These are phyloP conservation scores for Ceratothoa steindachneri DNA, from an alignment of 2,888 invertebrate species.

Conservation along the genomic window DNA sequence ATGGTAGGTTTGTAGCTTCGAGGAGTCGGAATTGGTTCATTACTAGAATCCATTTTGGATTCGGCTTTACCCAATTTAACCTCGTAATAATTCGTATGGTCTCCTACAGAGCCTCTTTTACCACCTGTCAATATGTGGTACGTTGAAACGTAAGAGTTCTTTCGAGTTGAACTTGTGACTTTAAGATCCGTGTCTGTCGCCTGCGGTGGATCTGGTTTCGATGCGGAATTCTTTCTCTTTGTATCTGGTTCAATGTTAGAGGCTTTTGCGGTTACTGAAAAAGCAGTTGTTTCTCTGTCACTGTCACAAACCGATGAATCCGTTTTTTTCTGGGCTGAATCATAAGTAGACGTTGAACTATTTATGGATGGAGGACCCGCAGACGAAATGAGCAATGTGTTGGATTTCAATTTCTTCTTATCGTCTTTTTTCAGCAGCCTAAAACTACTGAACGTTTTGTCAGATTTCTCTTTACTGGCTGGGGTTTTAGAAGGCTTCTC, in stretches of 20 bases:
- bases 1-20: background rate
- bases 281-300: background rate
- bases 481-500: no score
- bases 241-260: background rate
- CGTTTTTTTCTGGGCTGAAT: background rate
- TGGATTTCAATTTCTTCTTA: background rate
- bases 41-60: background rate
- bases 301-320: background rate
- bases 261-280: background rate
- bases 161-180: background rate
- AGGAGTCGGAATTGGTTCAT: background rate
- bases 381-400: background rate
- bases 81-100: background rate
- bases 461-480: background rate
- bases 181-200: background rate
- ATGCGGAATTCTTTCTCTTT: background rate
- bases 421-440: background rate
- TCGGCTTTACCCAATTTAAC: background rate
- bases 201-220: background rate
- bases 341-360: background rate
- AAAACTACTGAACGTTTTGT: background rate
- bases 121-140: background rate
- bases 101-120: background rate
- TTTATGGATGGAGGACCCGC: background rate
- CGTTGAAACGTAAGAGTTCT: background rate